Base-by-base conservation (phyloP, 2,888 invertebrate genomes). In the Sesamia inferens region DNA sequence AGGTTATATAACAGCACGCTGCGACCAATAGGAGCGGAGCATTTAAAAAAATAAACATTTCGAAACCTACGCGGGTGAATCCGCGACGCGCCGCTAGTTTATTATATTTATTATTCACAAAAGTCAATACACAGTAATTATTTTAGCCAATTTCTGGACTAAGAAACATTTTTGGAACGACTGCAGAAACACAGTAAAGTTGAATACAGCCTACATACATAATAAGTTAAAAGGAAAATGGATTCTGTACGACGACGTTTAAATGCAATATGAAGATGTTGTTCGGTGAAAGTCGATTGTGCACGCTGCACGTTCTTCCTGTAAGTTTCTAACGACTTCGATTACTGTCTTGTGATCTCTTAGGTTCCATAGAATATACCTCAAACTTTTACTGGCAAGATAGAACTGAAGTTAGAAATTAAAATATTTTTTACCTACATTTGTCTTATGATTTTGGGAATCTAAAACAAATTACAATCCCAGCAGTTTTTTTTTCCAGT, bases 231-330 rank as follows among this genome's bases (percentile, higher is more conserved):
- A 65, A 78, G 64, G 69, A 70, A 82, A 78, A 67, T 71, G 64
- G 57, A 54, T 65, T 55, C n/a, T 48, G 24, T 72, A 77, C 77
- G 71, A 54, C 69, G 57, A 61, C 55, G 31, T 44, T 79, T 81
- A 79, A 71, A 73, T 75, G 57, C 66, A 61, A 44, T 77, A 72
- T 74, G 78, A 79, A 80, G 85, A 80, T 71, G 76, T 76, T 83
- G 77, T 72, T 76, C 69, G 64, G 85, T 75, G 85, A 85, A 85
- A 85, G 85, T 79, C 19, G 68, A 83, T 80, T 74, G 70, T 78
- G 65, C 76, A 78, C 67, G 78, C 55, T 73, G 70, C 83, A 78
- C 75, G 80, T 66, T 79, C 83, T 85, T 85, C 85, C 85, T 85
- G 74, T 73, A 80, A 77, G 83, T 82, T 84, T 85, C 79, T 85